These are phyloP conservation scores for Cyphomyrus plagiostoma DNA, from an alignment of 2,113 vertebrate genomes.

Conservation along the genomic window DNA sequence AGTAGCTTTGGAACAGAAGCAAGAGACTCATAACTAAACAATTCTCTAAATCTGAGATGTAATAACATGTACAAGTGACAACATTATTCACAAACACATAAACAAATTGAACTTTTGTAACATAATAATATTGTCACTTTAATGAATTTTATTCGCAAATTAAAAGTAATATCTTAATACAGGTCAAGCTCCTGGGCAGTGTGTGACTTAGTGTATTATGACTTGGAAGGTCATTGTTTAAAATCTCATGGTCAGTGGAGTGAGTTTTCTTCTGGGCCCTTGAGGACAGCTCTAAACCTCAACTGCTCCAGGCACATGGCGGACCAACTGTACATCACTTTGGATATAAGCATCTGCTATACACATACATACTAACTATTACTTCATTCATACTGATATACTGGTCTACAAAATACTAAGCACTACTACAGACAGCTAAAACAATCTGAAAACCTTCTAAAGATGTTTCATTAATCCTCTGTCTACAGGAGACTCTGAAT, in stretches of 20 bases:
- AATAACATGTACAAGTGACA: neutral
- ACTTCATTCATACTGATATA: neutral
- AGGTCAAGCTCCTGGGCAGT: neutral
- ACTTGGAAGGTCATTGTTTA: neutral
- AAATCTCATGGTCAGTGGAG: neutral
- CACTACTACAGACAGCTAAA: neutral
- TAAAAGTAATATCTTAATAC: neutral
- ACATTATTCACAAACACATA: neutral
- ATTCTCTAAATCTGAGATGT: neutral
- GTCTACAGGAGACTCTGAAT: neutral
- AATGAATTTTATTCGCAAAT: neutral
- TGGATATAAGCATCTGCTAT: neutral
- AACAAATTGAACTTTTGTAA: neutral
- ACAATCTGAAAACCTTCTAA: neutral
- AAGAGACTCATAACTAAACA: neutral
- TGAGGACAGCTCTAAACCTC: neutral
- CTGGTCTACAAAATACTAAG: neutral
- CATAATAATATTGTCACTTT: neutral
- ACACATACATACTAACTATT: neutral
- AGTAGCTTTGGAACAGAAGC: neutral
- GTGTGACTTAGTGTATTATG: neutral
- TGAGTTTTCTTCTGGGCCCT: neutral
- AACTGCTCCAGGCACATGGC: neutral
- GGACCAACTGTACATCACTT: neutral
- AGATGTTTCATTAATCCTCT: neutral